Conservation (phyloP, 1,140 invertebrate genomes). For the Dolichoris vasculosae region DNA sequence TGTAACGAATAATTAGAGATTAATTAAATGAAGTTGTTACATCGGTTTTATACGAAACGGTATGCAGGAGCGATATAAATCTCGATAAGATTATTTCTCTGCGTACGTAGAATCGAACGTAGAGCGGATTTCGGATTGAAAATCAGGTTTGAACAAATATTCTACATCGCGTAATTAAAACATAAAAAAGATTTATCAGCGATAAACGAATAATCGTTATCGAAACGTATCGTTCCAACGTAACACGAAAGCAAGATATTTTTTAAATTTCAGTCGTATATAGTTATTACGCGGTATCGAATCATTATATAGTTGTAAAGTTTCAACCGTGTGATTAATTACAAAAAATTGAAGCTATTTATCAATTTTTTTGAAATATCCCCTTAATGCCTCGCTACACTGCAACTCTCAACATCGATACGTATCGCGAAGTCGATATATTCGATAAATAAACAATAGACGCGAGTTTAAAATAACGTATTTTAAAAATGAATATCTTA, state of each 20-base stretch:
- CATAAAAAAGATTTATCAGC: not conserved
- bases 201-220: not conserved
- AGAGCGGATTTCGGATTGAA: not conserved
- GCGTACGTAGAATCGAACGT: not conserved
- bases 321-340: not conserved
- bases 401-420: not conserved
- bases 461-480: not conserved
- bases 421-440: not conserved
- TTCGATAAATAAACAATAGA: conserved; percentile 13
- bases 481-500: not conserved
- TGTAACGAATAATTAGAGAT: not conserved
- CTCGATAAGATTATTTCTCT: not conserved
- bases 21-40: not conserved
- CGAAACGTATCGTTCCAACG: not conserved
- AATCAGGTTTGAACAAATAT: not conserved
- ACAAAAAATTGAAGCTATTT: not conserved
- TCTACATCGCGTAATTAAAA: not conserved
- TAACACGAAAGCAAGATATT: not conserved
- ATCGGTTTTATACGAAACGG: not conserved
- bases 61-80: not conserved
- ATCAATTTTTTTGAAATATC: not conserved
- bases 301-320: not conserved
- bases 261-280: not conserved
- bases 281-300: not conserved
- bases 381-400: not conserved